Evolutionary conservation across 1,140 invertebrate species (phyloP), one percentile per base, ranked within the genome.

Genomic region (Drosophila ambigua): DNA sequence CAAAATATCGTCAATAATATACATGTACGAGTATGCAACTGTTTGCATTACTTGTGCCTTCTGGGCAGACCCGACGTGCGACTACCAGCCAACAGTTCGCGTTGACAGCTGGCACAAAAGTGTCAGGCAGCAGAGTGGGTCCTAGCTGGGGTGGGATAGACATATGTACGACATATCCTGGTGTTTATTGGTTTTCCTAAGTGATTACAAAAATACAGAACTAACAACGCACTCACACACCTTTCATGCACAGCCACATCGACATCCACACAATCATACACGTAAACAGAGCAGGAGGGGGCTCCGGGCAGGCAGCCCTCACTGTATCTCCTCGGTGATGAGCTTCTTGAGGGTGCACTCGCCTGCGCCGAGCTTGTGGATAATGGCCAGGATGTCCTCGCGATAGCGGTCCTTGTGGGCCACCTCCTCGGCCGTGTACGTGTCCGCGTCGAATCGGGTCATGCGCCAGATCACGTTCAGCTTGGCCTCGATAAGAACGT

Each of bases 281-380:
- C 20, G 16, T 13, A 41, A 57, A 53, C 23, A 57, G 58, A 16
- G 24, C 2, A 2, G 3, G 8, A 15, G 24, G 13, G 28, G 46
- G 23, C 5, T 41, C 41, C 61, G n/a, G 28, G 28, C 20, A 20
- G 20, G 7, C 28, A 31, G 28, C 59, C 24, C 26, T 78, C 59
- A 85, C 55, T 79, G 75, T 35, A 90, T 91, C 63, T 91, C 84
- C 60, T 87, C 82, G 16, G 72, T 91, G 16, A 91, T 91, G n/a
- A 91, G 77, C 67, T 88, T 93, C 88, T 92, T 92, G 15, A 93
- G 77, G 57, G 92, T 93, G 66, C 91, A 92, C 63, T 92, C 84
- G n/a, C 93, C 92, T 9, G 91, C 90, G 8, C 83, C 80, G 13
- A 93, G 69, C 65, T 87, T 89, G 51, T 92, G 79, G n/a, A 93